phyloP scores from a whole-genome alignment of 2,888 invertebrate species.

The Gari tellinella region DNA sequence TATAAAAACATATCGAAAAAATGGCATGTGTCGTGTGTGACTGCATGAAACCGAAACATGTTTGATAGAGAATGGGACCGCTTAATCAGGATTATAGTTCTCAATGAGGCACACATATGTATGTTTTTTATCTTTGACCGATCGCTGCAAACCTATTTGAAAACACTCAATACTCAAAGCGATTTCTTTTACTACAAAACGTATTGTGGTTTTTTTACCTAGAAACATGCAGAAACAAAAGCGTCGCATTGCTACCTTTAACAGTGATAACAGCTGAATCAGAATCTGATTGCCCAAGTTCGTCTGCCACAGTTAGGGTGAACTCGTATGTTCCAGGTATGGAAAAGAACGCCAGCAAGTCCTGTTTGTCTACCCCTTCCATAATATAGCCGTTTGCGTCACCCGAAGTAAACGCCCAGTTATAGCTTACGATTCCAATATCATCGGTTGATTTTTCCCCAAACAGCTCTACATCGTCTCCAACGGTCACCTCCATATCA shows the following conservation, averaged over 20 bases:
- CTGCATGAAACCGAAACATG: no score
- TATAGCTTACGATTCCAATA: constrained; percentile 25
- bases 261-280: constrained; percentile 46
- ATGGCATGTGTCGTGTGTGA: no score
- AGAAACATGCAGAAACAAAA: no score
- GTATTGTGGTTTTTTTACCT: no score
- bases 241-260: constrained; percentile 34
- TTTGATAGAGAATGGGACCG: no score
- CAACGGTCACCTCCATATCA: constrained; percentile 24
- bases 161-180: no score
- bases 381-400: constrained; percentile 2
- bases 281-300: constrained; percentile 32
- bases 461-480: constrained; percentile 22
- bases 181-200: no score
- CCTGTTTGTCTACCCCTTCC: constrained; percentile 5
- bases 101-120: no score
- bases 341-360: constrained; percentile 3
- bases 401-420: constrained; percentile 19
- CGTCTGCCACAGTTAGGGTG: constrained; percentile 38
- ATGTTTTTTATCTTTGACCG: no score
- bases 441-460: constrained; percentile 40
- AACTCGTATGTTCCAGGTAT: constrained; percentile 29
- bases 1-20: no score
- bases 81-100: no score
- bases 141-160: no score